Conservation (phyloP, 2,113 vertebrate species). For the Pseudopodoces humilis region DNA sequence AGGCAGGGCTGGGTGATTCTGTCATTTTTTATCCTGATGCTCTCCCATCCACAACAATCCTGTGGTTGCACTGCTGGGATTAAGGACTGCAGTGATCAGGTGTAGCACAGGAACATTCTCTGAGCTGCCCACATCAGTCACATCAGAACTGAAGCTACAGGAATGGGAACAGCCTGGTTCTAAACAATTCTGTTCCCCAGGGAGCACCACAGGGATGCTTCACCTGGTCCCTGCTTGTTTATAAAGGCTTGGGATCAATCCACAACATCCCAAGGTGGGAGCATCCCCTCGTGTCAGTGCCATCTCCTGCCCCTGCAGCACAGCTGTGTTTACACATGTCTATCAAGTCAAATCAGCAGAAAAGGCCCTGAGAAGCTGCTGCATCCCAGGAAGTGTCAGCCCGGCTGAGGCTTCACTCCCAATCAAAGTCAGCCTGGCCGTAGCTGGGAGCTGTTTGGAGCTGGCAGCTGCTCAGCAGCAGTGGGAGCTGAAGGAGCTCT, state of each 20-base stretch:
- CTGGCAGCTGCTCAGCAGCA: constrained; percentile 29
- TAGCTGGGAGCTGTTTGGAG: neutral
- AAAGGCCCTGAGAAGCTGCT: neutral
- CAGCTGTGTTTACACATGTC: neutral
- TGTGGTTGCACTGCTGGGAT: neutral
- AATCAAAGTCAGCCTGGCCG: neutral
- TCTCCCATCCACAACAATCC: neutral
- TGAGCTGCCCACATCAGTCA: neutral
- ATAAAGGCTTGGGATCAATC: neutral
- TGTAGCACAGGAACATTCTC: neutral
- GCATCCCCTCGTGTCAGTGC: neutral
- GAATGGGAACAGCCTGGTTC: neutral
- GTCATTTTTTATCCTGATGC: neutral
- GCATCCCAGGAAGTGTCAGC: neutral
- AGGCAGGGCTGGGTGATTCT: neutral
- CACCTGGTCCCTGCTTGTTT: neutral
- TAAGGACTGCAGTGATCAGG: neutral
- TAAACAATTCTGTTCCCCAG: neutral
- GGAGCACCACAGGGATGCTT: neutral
- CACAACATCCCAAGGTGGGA: neutral
- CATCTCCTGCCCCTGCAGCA: neutral
- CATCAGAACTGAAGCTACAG: neutral
- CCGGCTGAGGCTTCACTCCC: neutral
- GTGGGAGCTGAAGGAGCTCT: neutral
- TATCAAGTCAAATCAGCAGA: neutral